Percentiles rank a stretch among this genome's conserved stretches.
phyloP scores from a whole-genome alignment of 2,797 vertebrate genomes.

The Cryptoblepharus egeriae region DNA sequence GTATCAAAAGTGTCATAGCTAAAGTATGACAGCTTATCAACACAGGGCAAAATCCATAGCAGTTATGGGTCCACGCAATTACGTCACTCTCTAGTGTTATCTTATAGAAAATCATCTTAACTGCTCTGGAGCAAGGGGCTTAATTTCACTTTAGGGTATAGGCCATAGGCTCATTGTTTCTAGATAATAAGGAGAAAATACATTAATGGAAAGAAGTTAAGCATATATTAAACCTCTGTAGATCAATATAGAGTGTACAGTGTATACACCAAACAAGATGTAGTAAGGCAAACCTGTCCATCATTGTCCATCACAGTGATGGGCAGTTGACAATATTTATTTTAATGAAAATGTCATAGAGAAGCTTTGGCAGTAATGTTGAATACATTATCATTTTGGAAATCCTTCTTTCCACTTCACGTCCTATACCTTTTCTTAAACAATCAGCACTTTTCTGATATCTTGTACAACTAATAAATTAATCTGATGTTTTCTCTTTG shows the following conservation, averaged over 20 bases:
- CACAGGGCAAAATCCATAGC: too few species aligned
- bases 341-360: background rate
- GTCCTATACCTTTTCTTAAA: background rate
- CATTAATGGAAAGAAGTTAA: background rate
- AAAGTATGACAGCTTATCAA: conserved; percentile 28
- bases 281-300: background rate
- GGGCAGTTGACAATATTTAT: background rate
- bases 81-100: too few species aligned
- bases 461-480: too few species aligned
- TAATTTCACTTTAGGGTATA: too few species aligned
- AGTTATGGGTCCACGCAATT: too few species aligned
- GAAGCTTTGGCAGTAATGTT: background rate
- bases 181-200: background rate
- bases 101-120: too few species aligned
- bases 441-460: background rate
- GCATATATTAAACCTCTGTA: too few species aligned
- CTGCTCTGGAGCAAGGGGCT: too few species aligned
- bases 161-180: background rate
- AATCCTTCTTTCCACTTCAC: background rate
- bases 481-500: background rate
- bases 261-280: too few species aligned
- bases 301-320: background rate
- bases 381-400: background rate
- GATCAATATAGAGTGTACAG: too few species aligned
- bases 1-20: background rate